Base-by-base conservation (phyloP, 2,888 invertebrate genomes). In the Callimorpha dominula region DNA sequence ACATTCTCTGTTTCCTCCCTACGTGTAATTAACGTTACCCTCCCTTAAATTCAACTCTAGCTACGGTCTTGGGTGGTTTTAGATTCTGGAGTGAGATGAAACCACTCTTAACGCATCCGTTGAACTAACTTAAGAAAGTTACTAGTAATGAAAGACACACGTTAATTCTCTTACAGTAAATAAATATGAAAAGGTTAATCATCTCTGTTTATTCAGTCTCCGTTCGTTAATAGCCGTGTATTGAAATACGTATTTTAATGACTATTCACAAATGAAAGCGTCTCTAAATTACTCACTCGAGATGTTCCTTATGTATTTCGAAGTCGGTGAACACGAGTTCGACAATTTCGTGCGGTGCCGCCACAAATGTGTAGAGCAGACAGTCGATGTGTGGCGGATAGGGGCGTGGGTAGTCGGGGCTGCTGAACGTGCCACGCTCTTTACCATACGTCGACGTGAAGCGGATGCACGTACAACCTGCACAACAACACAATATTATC, bases 401-500 rank as follows among this genome's bases (percentile, higher is more conserved):
- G 70, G 97, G 96, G 80, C 96, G 96, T 7, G 98, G 98, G 93
- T 97, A 98, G 95, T 98, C 97, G 31, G 98, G 98, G 85, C 98
- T 98, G 88, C 97, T 97, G 96, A 98, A 98, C 67, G 96, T 97
- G 81, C 98, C 98, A 82, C 97, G 97, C 90, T 97, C 97, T 93
- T 97, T 97, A 86, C 97, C 97, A 92, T 97, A 97, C 78, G 97
- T 97, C 83, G 97, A 97, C 86, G 98, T 97, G 95, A 97, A 98
- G 79, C 97, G 96, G 85, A 98, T 96, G 92, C 98, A 98, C 90
- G 98, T 97, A 93, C 98, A 98, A 94, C 98, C 98, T 98, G 97
- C 7, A 68, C 62, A 79, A 79, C 77, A 78, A 72, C 54, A 71
- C 70, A 71, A 42, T 17, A 62, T 64, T 54, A 65, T 64, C 42